Evolutionary conservation across 2,797 vertebrate species (phyloP).

Genomic region (Rhinoraja longicauda): DNA sequence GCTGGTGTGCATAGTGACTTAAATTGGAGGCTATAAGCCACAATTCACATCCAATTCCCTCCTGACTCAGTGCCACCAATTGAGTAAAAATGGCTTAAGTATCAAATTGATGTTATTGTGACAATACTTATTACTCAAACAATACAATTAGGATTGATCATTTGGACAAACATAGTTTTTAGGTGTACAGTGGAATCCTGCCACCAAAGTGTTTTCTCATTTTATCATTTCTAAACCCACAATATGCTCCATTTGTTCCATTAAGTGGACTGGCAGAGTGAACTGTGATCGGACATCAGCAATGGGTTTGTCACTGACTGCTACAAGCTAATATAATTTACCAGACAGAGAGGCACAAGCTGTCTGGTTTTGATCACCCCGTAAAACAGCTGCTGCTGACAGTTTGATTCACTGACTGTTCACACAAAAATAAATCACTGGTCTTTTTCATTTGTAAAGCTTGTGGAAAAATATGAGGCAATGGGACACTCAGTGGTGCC

Average conservation of each 20-base stretch:
- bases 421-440: neutral
- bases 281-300: constrained; percentile 51
- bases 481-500: neutral
- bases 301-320: constrained; percentile 47
- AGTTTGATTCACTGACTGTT: constrained; percentile 38
- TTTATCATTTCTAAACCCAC: constrained; percentile 37
- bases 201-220: neutral
- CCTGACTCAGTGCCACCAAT: neutral
- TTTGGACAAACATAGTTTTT: neutral
- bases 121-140: neutral
- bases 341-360: constrained; percentile 47
- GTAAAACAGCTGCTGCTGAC: constrained; percentile 44
- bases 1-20: neutral
- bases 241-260: constrained; percentile 51
- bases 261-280: constrained; percentile 47
- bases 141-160: neutral
- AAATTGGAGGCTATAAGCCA: neutral
- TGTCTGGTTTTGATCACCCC: constrained; percentile 39
- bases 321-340: constrained; percentile 54
- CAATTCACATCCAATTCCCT: neutral
- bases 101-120: neutral
- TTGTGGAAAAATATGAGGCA: neutral
- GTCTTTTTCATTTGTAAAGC: neutral
- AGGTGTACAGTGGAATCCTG: neutral
- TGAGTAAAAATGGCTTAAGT: neutral